Evolutionary conservation across 2,113 vertebrate species (phyloP), one percentile per base, ranked within the genome.

Genomic region (Brachyhypopomus occidentalis): DNA sequence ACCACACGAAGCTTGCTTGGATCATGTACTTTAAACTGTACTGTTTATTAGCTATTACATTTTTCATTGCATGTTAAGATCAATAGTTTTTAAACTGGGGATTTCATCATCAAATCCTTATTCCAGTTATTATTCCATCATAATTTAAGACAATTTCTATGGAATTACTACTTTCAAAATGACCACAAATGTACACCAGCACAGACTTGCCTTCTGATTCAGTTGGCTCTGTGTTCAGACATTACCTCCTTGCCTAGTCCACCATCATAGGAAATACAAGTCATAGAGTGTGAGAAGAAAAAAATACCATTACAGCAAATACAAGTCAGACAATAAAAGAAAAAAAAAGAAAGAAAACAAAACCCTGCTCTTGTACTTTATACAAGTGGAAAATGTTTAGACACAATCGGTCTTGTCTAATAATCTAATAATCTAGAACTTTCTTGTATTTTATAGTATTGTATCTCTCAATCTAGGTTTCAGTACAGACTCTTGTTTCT

Each of bases 171-270:
- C 34, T 20, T 78, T 48, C 20, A 56, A 11, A 78, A 72, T 75
- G n/a, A 36, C 62, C 69, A 80, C 22, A 27, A 22, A 22, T 16
- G 63, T 14, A 62, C 52, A 58, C 55, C 16, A 83, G 81, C n/a
- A 81, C 25, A 73, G 25, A 30, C 74, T 70, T 63, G 38, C 67
- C 71, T 78, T 63, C 72, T 64, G 64, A 71, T 20, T 62, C 20
- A 70, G 52, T 60, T 72, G 71, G 62, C 19, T 55, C 69, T 56
- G 20, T 77, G 22, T 45, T 64, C 58, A 58, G 25, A 59, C 38
- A 41, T 60, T 19, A 14, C 17, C 19, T 63, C 41, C 25, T 48
- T 52, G 17, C 22, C 14, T n/a, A 66, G 41, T 25, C 23, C 60
- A 34, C 8, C 7, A 3, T 27, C 22, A 79, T 11, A 79, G 34